A percentile compares a stretch with the other conserved stretches of the same genome.
These are phyloP conservation scores for Athene cunicularia DNA, from an alignment of 2,113 vertebrate genomes.

Conservation along the genomic window DNA sequence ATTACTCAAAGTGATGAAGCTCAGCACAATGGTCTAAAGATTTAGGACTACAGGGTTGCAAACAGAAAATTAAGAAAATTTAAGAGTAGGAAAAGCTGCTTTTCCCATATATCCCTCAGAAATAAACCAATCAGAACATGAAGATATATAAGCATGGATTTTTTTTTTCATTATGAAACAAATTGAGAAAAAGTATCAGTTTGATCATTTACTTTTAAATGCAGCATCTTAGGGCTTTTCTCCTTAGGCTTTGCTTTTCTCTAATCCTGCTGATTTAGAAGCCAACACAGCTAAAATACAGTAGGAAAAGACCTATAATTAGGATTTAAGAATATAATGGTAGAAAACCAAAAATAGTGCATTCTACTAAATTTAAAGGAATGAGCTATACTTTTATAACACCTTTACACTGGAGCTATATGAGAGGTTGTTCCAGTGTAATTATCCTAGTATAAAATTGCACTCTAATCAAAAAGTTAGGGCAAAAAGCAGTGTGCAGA, in stretches of 20 bases:
- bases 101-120: background rate
- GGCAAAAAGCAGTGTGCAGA: conserved; percentile 25
- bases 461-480: conserved; percentile 34
- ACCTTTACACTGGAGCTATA: background rate
- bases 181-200: background rate
- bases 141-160: background rate
- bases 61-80: background rate
- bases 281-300: background rate
- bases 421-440: background rate
- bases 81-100: background rate
- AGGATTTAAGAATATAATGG: background rate
- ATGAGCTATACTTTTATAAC: background rate
- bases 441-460: conserved; percentile 21
- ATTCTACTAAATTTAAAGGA: conserved; percentile 1
- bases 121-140: background rate
- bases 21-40: background rate
- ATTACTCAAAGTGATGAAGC: background rate
- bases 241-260: background rate
- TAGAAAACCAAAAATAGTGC: background rate
- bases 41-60: background rate
- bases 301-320: background rate
- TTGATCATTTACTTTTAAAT: background rate
- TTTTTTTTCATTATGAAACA: background rate
- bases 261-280: background rate
- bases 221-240: background rate